Evolutionary conservation across 1,140 invertebrate species (phyloP).

Genomic region (Hermetia illucens): DNA sequence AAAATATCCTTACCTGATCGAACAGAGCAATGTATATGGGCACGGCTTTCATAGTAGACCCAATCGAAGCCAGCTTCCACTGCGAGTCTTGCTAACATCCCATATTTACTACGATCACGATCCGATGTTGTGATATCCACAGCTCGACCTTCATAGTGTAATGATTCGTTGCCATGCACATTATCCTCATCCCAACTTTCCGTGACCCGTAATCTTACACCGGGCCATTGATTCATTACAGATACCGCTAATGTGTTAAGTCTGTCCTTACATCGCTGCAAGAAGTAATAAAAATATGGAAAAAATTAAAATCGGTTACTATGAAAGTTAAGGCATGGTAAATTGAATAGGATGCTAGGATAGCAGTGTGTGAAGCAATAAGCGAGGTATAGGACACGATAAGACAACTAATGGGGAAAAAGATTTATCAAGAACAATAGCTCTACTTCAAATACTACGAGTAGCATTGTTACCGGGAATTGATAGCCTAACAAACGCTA

Average conservation of each 20-base stretch:
- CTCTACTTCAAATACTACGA: no score
- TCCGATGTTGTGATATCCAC: constrained; percentile 93
- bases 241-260: constrained; percentile 86
- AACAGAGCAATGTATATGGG: constrained; percentile 93
- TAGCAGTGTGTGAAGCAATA: no score
- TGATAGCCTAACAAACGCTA: no score
- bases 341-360: no score
- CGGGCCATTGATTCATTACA: constrained; percentile 97
- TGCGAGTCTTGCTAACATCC: constrained; percentile 88
- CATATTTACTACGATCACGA: constrained; percentile 81
- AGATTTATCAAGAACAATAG: no score
- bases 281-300: constrained; percentile 15
- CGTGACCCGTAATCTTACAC: constrained; percentile 77
- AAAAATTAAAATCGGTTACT: constrained; percentile 3
- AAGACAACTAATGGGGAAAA: no score
- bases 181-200: constrained; percentile 90
- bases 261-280: constrained; percentile 90
- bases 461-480: no score
- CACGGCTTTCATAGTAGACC: constrained; percentile 91
- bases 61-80: constrained; percentile 96
- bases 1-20: constrained; percentile 87
- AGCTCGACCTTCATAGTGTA: constrained; percentile 92
- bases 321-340: no score
- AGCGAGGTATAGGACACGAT: no score
- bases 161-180: constrained; percentile 60